Evolutionary conservation across 2,113 vertebrate species (phyloP), one percentile per base, ranked within the genome.

Genomic region (Ammodytes dubius): DNA sequence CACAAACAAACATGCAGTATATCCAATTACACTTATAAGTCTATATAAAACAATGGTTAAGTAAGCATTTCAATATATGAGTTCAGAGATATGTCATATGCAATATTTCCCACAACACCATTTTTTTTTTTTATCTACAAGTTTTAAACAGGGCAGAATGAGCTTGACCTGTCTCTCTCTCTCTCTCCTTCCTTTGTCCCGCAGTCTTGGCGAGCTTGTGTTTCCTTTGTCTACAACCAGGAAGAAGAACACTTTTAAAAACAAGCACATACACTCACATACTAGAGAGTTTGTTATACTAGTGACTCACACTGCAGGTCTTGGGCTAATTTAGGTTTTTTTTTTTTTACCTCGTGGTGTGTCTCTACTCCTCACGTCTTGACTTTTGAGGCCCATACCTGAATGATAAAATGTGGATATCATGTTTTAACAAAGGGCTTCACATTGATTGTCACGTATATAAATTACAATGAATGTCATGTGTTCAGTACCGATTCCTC

Each of bases 331-430:
- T 70, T 10, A 57, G 8, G 7, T 15, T 3, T 2, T 13, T 61
- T 2, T 13, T 61, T 35, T 45, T 19, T 88, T 39, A 95, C 93
- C 93, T 85, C 70, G 73, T 35, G 92, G 84, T 14, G 85, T 5
- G 6, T 89, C 91, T 74, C 92, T 86, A 63, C 82, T 93, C 81
- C 94, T 94, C 66, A 94, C 92, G 4, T 93, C 89, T 17, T 60
- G 89, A 76, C 65, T 60, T 57, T 13, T 82, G 15, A 82, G 12
- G 11, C 87, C 91, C 12, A 69, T 6, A 68, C 77, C 79, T 89
- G 39, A 42, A 70, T 2, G 40, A 81, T 2, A 6, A 60, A 14
- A 66, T 5, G 27, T 53, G 2, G 71, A 75, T 3, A 0, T 35
- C 2, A 4, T 9, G 35, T 66, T 84, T 27, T 43, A 74, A 75